Evolutionary conservation across 1,140 invertebrate species (phyloP).

Genomic region (Ericerus pela): DNA sequence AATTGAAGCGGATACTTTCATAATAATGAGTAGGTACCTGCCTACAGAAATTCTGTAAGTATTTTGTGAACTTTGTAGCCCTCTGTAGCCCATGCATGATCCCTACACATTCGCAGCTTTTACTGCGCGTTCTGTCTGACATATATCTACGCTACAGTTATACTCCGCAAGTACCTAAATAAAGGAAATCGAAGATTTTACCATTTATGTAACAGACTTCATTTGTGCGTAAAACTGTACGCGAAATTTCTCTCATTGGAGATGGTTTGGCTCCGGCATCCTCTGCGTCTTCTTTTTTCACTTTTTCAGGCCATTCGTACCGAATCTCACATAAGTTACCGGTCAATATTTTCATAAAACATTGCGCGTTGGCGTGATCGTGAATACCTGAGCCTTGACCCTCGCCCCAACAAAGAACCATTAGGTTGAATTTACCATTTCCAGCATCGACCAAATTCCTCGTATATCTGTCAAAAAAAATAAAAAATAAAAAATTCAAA

Average conservation of each 20-base stretch:
- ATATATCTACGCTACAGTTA: no score
- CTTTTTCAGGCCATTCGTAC: slow-evolving; percentile 52
- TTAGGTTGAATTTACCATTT: slow-evolving; percentile 95
- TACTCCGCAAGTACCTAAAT: no score
- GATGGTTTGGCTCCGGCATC: slow-evolving; percentile 35
- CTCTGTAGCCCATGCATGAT: background rate
- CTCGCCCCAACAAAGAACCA: slow-evolving; percentile 94
- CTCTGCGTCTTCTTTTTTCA: slow-evolving; percentile 17
- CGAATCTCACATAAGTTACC: slow-evolving; percentile 32
- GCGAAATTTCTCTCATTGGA: slow-evolving; percentile 41
- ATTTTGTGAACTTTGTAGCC: no score
- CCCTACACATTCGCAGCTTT: no score
- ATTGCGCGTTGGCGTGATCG: slow-evolving; percentile 90
- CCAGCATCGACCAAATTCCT: slow-evolving; percentile 84
- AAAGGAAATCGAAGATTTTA: no score
- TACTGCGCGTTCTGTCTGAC: no score
- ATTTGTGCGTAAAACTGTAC: slow-evolving; percentile 48
- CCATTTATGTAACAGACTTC: slow-evolving; percentile 92
- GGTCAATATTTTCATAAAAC: slow-evolving; percentile 86
- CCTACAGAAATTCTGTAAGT: no score
- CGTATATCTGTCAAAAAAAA: slow-evolving; percentile 61
- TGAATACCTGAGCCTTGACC: slow-evolving; percentile 90
- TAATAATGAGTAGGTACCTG: no score
- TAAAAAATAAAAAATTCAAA: no score
- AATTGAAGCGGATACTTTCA: no score